A percentile compares a stretch with the other conserved stretches of the same genome.
Evolutionary conservation across 2,888 invertebrate species (phyloP).

Genomic region (Formica aserva): DNA sequence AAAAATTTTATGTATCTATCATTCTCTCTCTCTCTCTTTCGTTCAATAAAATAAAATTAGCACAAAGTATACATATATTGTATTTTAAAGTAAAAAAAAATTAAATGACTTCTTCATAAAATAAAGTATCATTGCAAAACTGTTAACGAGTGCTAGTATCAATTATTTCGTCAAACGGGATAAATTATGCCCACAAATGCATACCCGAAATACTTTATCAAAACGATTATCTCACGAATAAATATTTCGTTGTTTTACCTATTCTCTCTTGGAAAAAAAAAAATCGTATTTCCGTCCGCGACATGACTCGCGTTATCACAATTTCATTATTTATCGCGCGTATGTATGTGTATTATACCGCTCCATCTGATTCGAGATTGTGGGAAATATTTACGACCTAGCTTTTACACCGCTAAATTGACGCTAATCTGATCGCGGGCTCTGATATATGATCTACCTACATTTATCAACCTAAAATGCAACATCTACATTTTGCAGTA

Average conservation of each 20-base stretch:
- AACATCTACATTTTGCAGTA: conserved; percentile 41
- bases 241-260: conserved; percentile 6
- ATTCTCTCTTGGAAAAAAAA: conserved; percentile 4
- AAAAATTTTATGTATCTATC: background rate
- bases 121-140: background rate
- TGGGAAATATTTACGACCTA: conserved; percentile 46
- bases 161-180: background rate
- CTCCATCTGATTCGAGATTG: conserved; percentile 44
- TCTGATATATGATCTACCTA: conserved; percentile 38
- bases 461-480: conserved; percentile 43
- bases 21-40: background rate
- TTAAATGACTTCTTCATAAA: background rate
- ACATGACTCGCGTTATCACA: conserved; percentile 38
- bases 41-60: background rate
- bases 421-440: conserved; percentile 48
- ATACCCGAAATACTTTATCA: background rate
- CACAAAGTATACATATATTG: no score
- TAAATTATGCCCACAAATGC: background rate
- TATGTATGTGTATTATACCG: conserved; percentile 7
- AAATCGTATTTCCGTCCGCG: conserved; percentile 12
- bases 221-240: conserved; percentile 18
- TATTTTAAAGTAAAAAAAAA: background rate
- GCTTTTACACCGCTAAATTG: conserved; percentile 52
- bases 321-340: conserved; percentile 42
- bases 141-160: background rate